Evolutionary conservation across 2,888 invertebrate species (phyloP), one percentile per base, ranked within the genome.

Genomic region (Drosophila austrosaltans): DNA sequence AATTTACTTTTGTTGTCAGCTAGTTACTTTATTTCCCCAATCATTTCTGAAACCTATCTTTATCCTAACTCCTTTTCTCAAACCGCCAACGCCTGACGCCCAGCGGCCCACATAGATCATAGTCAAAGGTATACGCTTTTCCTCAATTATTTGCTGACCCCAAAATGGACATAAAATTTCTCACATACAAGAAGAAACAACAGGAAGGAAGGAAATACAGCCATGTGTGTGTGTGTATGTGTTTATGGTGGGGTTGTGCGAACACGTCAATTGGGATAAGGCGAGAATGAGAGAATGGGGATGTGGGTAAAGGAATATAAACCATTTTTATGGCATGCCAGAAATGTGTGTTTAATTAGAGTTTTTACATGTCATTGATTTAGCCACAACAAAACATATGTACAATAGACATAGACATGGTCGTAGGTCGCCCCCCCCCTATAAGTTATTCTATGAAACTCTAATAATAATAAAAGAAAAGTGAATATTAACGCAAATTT

Each of bases 331-430:
- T 28, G 59, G 64, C 61, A 69, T 66, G 60, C 63, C 68, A 69
- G 64, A 75, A 84, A 87, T 79, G 76, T 84, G 87, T 82, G 87
- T 84, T 82, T 82, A 82, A 82, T 87, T 82, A 82, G 87, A 82
- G 74, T 87, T 84, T 84, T 82, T 77, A 84, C 87, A 82, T 82
- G 79, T 79, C 87, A 87, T 82, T 87, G 82, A 82, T 84, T 82
- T 84, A 56, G 76, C 69, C 63, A 22, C 53, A 62, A 59, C 44
- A 62, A 42, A 40, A 40, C 32, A 22, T 12, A 28, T 20, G 16
- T 44, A 56, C 25, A 40, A 40, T 40, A 40, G n/a, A n/a, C 22
- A 8, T 48, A 3, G 8, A 22, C 48, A 12, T 48, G 22, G 10
- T 25, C 16, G 12, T 25, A 16, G 16, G 12, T 10, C 10, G 22